Conservation (phyloP, 2,113 vertebrate species). For the Chauna torquata region DNA sequence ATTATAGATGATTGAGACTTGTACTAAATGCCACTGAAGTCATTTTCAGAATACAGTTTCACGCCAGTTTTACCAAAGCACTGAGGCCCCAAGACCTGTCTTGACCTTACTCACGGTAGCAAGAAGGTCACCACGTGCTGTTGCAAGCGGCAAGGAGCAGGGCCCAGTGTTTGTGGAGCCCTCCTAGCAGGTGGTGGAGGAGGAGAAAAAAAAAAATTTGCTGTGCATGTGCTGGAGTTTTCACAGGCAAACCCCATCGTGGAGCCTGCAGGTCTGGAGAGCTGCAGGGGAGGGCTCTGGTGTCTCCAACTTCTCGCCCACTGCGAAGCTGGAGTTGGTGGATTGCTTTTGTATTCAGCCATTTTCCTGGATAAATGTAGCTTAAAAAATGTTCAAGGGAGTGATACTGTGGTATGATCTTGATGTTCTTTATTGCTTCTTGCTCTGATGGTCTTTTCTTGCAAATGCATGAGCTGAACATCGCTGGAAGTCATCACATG, state of each 20-base stretch:
- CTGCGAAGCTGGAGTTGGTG: fast-evolving
- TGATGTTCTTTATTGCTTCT: not conserved
- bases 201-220: no score
- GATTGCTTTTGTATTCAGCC: not conserved
- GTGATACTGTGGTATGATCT: not conserved
- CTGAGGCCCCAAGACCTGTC: fast-evolving
- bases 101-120: not conserved
- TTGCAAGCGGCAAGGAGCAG: not conserved
- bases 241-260: fast-evolving
- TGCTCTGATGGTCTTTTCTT: no score
- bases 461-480: not conserved
- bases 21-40: not conserved
- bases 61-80: not conserved
- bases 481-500: fast-evolving
- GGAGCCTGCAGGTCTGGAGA: not conserved
- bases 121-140: not conserved
- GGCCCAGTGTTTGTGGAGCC: not conserved
- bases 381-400: not conserved
- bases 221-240: not conserved
- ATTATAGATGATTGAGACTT: fast-evolving
- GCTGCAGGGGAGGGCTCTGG: not conserved
- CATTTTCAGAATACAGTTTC: not conserved
- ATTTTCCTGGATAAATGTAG: fast-evolving
- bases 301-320: not conserved
- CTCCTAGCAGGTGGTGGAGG: fast-evolving